These are phyloP conservation scores for Labrus mixtus DNA, from an alignment of 2,113 vertebrate species.

Conservation along the genomic window DNA sequence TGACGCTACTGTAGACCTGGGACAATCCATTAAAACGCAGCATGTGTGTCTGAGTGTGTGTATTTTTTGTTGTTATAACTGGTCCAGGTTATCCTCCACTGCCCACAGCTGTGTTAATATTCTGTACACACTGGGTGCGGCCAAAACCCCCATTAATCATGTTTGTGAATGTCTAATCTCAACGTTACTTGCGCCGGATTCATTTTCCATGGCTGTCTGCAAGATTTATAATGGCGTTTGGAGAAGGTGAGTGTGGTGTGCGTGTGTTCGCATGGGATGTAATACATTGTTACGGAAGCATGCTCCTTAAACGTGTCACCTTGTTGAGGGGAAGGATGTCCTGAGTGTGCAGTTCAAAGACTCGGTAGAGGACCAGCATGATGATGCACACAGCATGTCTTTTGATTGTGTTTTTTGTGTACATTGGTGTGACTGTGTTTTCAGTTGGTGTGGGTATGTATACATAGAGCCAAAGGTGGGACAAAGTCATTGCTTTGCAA, in stretches of 20 bases:
- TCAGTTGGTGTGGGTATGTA: no score
- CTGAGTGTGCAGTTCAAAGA: conserved; percentile 48
- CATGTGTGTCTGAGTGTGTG: conserved; percentile 26
- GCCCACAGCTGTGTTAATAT: conserved; percentile 76
- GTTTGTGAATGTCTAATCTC: conserved; percentile 84
- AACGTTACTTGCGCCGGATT: conserved; percentile 81
- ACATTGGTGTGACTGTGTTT: no score
- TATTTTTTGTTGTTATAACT: conserved; percentile 32
- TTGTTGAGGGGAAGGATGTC: conserved; percentile 63
- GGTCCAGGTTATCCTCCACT: conserved; percentile 64
- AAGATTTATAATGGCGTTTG: conserved; percentile 83
- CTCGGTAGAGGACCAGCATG: conserved; percentile 7
- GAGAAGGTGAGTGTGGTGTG: conserved; percentile 54
- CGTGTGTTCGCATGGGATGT: conserved; percentile 49
- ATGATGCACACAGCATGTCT: conserved; percentile 38
- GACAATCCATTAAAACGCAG: conserved; percentile 50
- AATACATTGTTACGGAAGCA: conserved; percentile 58
- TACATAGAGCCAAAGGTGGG: no score
- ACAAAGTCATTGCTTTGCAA: no score
- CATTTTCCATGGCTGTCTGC: conserved; percentile 83
- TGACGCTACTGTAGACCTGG: conserved; percentile 15
- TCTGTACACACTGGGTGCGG: conserved; percentile 72
- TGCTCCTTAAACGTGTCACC: conserved; percentile 74
- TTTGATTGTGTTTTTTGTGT: conserved; percentile 15
- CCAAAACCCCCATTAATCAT: conserved; percentile 82